phyloP scores from a whole-genome alignment of 2,888 invertebrate genomes.

The Campoplex nolae region DNA sequence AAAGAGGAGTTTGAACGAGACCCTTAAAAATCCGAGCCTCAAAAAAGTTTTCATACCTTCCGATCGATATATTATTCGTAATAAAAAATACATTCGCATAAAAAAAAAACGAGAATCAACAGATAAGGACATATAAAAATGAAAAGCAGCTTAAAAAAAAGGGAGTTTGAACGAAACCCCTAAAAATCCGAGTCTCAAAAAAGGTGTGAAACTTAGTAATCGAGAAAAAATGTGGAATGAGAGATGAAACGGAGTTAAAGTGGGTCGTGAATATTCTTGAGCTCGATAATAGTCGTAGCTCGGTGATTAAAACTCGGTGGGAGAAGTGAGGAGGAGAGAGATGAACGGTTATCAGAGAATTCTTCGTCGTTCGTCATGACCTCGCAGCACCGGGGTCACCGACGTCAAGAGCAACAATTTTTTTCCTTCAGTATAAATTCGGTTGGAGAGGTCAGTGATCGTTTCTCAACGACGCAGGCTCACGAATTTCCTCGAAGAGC shows the following conservation, averaged over 20 bases:
- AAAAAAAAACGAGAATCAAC: constrained; percentile 26
- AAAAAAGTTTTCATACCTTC: background rate
- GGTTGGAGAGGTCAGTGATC: constrained; percentile 59
- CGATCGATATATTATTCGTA: background rate
- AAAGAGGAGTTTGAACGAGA: constrained; percentile 28
- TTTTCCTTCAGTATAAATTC: constrained; percentile 10
- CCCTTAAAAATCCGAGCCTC: constrained; percentile 39
- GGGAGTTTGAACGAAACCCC: constrained; percentile 24
- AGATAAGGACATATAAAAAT: constrained; percentile 47
- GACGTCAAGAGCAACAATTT: constrained; percentile 20
- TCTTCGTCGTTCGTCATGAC: constrained; percentile 21
- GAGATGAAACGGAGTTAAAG: background rate
- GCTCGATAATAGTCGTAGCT: constrained; percentile 41
- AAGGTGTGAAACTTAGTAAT: constrained; percentile 30
- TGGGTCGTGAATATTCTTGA: constrained; percentile 33
- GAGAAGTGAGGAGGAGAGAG: constrained; percentile 9
- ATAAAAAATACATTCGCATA: constrained; percentile 40
- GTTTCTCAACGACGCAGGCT: constrained; percentile 14
- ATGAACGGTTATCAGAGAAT: constrained; percentile 51
- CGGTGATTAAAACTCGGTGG: background rate
- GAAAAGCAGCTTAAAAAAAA: constrained; percentile 31
- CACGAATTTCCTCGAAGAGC: background rate
- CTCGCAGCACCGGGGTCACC: constrained; percentile 43
- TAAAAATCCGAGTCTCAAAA: constrained; percentile 36
- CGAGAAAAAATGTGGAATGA: constrained; percentile 5